phyloP scores from a whole-genome alignment of 2,888 invertebrate genomes.

The Archips crataeganus region DNA sequence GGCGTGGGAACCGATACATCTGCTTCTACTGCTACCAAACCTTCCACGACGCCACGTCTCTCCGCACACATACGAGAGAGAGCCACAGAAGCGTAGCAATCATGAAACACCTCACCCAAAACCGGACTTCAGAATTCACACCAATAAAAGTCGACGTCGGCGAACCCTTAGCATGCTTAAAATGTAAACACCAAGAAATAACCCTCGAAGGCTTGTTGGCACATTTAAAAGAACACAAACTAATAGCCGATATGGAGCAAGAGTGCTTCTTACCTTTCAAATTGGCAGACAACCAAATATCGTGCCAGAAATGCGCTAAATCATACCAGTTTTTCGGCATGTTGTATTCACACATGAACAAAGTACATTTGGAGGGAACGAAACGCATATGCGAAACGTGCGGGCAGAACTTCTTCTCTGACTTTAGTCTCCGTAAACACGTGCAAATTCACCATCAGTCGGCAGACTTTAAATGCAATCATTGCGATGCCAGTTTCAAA shows the following conservation, averaged over 20 bases:
- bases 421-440: conserved; percentile 41
- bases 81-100: conserved; percentile 17
- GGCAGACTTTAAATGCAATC: conserved; percentile 23
- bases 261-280: conserved; percentile 40
- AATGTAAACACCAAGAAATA: conserved; percentile 23
- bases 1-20: conserved; percentile 41
- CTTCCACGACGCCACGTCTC: conserved; percentile 27
- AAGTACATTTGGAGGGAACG: conserved; percentile 36
- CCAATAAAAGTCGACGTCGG: conserved; percentile 33
- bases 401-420: conserved; percentile 40
- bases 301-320: conserved; percentile 40
- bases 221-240: conserved; percentile 31
- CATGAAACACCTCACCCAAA: conserved; percentile 37
- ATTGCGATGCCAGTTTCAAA: conserved; percentile 17
- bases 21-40: conserved; percentile 43
- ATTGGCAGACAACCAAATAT: conserved; percentile 36
- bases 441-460: conserved; percentile 31
- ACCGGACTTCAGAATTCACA: conserved; percentile 13
- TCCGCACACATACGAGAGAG: conserved; percentile 22
- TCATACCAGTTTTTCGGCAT: conserved; percentile 37
- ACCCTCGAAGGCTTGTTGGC: conserved; percentile 18
- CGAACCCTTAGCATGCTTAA: conserved; percentile 13
- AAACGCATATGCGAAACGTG: conserved; percentile 41
- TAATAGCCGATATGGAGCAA: conserved; percentile 30
- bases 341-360: conserved; percentile 40